Percentiles rank a stretch among this genome's conserved stretches.
Conservation (phyloP, 1,140 invertebrate species). For the Ostrea edulis region DNA sequence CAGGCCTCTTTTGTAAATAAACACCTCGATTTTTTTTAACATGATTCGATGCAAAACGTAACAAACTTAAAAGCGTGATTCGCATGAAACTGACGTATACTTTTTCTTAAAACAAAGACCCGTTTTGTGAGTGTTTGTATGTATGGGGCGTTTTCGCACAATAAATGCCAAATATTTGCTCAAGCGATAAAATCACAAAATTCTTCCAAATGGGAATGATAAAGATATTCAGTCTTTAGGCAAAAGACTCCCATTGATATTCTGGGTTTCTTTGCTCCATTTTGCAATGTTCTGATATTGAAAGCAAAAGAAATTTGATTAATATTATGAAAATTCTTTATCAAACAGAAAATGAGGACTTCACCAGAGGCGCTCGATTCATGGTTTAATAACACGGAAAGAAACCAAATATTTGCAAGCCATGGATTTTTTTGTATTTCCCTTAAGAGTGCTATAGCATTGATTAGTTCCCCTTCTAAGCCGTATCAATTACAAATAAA, state of each 20-base stretch:
- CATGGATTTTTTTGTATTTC: conserved; percentile 12
- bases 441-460: not conserved
- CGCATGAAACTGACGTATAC: not conserved
- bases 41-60: not conserved
- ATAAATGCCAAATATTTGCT: conserved; percentile 14
- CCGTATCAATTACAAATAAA: conserved; percentile 2
- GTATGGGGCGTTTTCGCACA: conserved; percentile 4
- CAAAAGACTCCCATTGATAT: not conserved
- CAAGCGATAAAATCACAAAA: not conserved
- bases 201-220: not conserved
- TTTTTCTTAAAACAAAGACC: not conserved
- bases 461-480: not conserved
- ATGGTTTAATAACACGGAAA: not conserved
- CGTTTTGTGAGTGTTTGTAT: not conserved
- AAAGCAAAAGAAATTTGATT: conserved; percentile 14
- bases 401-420: conserved; percentile 29
- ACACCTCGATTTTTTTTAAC: not conserved
- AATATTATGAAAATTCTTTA: not conserved
- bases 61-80: not conserved
- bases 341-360: not conserved
- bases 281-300: not conserved
- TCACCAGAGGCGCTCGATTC: not conserved
- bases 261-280: not conserved
- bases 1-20: not conserved
- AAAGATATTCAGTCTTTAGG: not conserved